These are phyloP conservation scores for Pedetes capensis DNA, from an alignment of 2,113 vertebrate genomes.

Conservation along the genomic window DNA sequence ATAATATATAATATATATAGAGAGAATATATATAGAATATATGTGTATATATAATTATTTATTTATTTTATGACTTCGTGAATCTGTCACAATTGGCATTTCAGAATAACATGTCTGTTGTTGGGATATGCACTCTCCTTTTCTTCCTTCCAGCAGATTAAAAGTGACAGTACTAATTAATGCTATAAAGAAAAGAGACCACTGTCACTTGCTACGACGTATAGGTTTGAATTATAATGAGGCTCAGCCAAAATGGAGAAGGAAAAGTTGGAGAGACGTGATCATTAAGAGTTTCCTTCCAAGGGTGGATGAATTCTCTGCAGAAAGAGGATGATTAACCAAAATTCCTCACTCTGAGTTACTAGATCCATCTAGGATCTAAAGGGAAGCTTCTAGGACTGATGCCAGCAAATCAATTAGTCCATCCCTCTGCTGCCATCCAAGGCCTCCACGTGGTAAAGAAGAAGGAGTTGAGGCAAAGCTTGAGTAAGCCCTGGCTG, in stretches of 20 bases:
- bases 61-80: slow-evolving; percentile 41
- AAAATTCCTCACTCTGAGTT: background rate
- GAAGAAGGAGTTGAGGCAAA: background rate
- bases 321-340: background rate
- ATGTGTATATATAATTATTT: background rate
- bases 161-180: slow-evolving; percentile 77
- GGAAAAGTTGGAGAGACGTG: slow-evolving; percentile 3
- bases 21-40: background rate
- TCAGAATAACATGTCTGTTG: slow-evolving; percentile 34
- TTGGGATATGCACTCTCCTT: slow-evolving; percentile 70
- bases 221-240: slow-evolving; percentile 74
- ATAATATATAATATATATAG: no score
- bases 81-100: slow-evolving; percentile 61
- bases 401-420: background rate
- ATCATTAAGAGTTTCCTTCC: background rate
- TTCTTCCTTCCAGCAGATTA: slow-evolving; percentile 79
- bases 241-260: slow-evolving; percentile 63
- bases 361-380: background rate
- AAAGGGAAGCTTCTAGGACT: background rate
- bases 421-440: background rate
- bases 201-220: slow-evolving; percentile 20
- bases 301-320: background rate
- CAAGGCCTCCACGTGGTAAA: background rate
- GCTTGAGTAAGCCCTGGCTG: background rate
- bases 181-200: slow-evolving; percentile 54